These are phyloP conservation scores for Oscheius sp. DNA, from an alignment of 2,888 invertebrate species.

Conservation along the genomic window DNA sequence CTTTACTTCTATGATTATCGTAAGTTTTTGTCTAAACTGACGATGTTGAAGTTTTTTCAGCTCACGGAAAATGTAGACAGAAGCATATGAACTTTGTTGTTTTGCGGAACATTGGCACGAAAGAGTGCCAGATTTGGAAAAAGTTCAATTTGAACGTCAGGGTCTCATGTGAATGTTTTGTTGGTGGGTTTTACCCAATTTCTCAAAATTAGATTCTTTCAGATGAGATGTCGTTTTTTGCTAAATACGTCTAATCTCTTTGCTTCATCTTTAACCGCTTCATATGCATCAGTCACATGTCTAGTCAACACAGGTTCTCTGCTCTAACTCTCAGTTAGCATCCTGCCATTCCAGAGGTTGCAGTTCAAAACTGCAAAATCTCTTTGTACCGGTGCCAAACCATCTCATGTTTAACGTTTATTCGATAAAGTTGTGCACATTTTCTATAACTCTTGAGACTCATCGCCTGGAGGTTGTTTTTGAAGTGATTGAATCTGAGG, in stretches of 20 bases:
- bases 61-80: constrained; percentile 73
- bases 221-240: constrained; percentile 73
- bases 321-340: constrained; percentile 29
- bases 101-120: constrained; percentile 71
- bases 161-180: constrained; percentile 73
- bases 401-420: constrained; percentile 19
- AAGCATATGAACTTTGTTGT: constrained; percentile 74
- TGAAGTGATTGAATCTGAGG: constrained; percentile 22
- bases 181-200: constrained; percentile 59
- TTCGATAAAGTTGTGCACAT: constrained; percentile 6
- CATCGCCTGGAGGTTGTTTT: not conserved
- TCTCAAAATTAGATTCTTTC: constrained; percentile 25
- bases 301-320: constrained; percentile 33
- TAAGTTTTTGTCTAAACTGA: constrained; percentile 39
- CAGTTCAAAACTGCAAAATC: constrained; percentile 20
- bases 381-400: constrained; percentile 20
- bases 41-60: constrained; percentile 54
- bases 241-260: constrained; percentile 70
- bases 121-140: constrained; percentile 73
- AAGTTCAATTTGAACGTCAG: constrained; percentile 73
- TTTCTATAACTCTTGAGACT: constrained; percentile 5
- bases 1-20: constrained; percentile 73
- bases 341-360: constrained; percentile 7
- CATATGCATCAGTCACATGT: not conserved
- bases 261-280: not conserved